A percentile compares a stretch with the other conserved stretches of the same genome.
Evolutionary conservation across 2,113 vertebrate genomes (phyloP).

Genomic region (Bambusicola thoracicus): DNA sequence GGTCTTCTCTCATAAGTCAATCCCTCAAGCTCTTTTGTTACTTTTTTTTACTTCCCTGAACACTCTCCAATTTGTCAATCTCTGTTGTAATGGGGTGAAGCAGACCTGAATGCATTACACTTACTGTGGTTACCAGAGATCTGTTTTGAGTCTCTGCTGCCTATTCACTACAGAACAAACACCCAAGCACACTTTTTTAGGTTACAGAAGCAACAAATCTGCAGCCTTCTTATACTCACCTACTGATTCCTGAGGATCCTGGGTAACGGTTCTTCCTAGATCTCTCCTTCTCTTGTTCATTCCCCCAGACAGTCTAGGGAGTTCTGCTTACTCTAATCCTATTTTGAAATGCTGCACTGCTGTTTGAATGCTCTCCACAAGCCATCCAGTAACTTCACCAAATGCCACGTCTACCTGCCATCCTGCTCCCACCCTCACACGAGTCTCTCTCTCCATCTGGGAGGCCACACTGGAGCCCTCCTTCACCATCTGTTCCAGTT

Average conservation of each 20-base stretch:
- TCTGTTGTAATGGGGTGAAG: conserved; percentile 41
- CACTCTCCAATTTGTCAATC: conserved; percentile 67
- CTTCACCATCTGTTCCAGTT: background rate
- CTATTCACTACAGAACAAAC: accelerated
- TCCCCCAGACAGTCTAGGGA: background rate
- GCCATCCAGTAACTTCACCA: background rate
- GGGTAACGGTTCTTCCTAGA: background rate
- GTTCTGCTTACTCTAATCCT: background rate
- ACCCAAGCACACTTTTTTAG: background rate
- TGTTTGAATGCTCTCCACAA: background rate
- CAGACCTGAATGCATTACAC: conserved; percentile 62
- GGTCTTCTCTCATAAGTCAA: conserved; percentile 67
- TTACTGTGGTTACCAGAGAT: background rate
- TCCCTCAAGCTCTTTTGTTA: conserved; percentile 62
- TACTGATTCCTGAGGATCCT: accelerated
- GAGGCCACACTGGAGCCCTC: background rate
- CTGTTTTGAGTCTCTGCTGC: background rate
- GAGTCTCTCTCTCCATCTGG: background rate
- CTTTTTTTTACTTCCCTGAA: conserved; percentile 42
- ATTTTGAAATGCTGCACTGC: background rate
- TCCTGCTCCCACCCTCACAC: accelerated
- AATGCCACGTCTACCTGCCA: accelerated
- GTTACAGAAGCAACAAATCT: background rate
- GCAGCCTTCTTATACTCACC: background rate
- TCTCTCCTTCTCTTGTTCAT: background rate